Evolutionary conservation across 2,113 vertebrate genomes (phyloP), one percentile per base, ranked within the genome.

Genomic region (Coptodon rendalli): DNA sequence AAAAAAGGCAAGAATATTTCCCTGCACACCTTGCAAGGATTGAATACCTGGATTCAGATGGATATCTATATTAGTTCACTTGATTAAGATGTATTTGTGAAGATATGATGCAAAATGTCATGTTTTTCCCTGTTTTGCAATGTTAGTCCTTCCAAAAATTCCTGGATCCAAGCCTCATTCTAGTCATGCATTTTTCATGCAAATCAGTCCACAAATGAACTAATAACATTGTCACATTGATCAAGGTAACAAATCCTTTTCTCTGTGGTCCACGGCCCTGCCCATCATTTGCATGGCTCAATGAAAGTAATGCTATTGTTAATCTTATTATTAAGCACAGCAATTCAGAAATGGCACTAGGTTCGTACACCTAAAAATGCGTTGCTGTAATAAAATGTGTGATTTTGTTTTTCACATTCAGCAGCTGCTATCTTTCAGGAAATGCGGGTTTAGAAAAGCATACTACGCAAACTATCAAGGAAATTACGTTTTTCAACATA

Each of bases 341-440:
- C 22, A 2, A 45, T 45, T 73, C 40, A 73, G 71, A 78, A 19
- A 48, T 78, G 9, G 4, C 43, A 31, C 24, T 76, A 19, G 9
- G 9, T 78, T 48, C 0, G 0, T 73, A 10, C 38, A 45, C 9
- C 24, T 48, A 11, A 17, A 73, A 10, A 16, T 27, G 24, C 0
- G 0, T 45, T 27, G 36, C 68, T 45, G 7, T 27, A 27, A 17
- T 1, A 73, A 45, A 11, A 48, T 76, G 14, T 76, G 14, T 19
- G 24, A 0, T 45, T 48, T 38, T 76, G 24, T 29, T 48, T 76
- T 29, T 76, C 68, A 73, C 13, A 45, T 29, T 29, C 9, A 76
- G 16, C 43, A 78, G 24, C 43, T 78, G 16, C n/a, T 48, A 78
- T 78, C 40, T 45, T 0, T 73, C 27, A 78, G 71, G 27, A 78